Percentiles rank a stretch among this genome's conserved stretches.
phyloP scores from a whole-genome alignment of 2,113 vertebrate genomes.

The Nothocercus nigrocapillus region DNA sequence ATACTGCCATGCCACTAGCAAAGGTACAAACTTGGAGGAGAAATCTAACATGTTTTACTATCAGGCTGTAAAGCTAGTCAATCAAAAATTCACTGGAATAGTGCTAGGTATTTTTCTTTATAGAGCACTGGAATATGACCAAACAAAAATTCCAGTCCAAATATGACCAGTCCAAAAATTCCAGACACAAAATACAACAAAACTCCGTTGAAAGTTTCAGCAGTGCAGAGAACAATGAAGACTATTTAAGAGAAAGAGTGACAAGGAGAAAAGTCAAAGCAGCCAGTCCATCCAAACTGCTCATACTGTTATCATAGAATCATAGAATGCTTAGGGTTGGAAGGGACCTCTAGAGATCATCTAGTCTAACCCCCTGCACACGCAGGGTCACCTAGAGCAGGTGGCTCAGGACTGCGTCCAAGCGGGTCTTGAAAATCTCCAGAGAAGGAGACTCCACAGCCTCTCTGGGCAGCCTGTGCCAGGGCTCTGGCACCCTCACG shows the following conservation, averaged over 20 bases:
- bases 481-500: no score
- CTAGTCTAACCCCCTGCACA: no score
- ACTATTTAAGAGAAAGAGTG: background rate
- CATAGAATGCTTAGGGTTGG: no score
- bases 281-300: background rate
- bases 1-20: slow-evolving; percentile 48
- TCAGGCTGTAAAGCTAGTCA: slow-evolving; percentile 2
- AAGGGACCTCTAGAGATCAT: no score
- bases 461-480: no score
- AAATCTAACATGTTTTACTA: slow-evolving; percentile 29
- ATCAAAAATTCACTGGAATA: slow-evolving; percentile 41
- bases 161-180: no score
- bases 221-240: background rate
- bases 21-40: slow-evolving; percentile 42
- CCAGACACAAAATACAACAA: background rate
- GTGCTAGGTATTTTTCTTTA: slow-evolving; percentile 5
- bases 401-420: no score
- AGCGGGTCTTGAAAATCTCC: no score
- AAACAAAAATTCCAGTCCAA: background rate
- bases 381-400: no score
- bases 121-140: background rate
- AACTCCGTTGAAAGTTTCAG: background rate
- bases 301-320: background rate
- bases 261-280: background rate
- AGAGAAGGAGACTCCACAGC: no score